Base-by-base conservation (phyloP, 2,888 invertebrate genomes). In the Tinea pellionella region DNA sequence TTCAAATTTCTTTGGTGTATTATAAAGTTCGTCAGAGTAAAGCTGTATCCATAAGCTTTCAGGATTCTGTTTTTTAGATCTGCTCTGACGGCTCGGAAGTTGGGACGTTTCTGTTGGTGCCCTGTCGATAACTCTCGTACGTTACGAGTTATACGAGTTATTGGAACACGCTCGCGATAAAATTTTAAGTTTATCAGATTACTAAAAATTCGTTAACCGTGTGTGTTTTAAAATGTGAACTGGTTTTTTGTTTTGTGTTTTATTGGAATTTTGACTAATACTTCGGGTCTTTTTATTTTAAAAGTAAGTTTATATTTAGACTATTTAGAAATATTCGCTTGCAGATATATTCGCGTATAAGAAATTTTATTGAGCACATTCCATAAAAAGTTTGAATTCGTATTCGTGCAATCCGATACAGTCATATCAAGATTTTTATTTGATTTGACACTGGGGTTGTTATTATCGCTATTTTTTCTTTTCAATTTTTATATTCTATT, bases 11-110 rank as follows among this genome's bases (percentile, higher is more conserved):
- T 32, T 9, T 32, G 1, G 8, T 9, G 9, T 9, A 32, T 57
- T 3, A 15, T 24, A 24, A 9, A 32, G 19, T n/a, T 57, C 12
- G 57, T 16, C 3, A 57, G 57, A 32, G 15, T 32, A 32, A 13
- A 55, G 55, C 19, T 19, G 15, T 32, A n/a, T 32, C 53, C 57
- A 57, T 57, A 57, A 29, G 82, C 79, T 80, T 77, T 73, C 78
- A 81, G 85, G 81, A 85, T 71, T 78, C 74, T 69, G 77, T 80
- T 83, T 84, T 85, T 85, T 80, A 86, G 86, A 86, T 82, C 81
- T 78, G 72, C 74, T 73, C 72, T 69, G 73, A 69, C 69, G 78
- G 78, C 66, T 72, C 65, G 68, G 74, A 74, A 64, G 76, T 72
- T 71, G 79, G 70, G 79, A 80, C 86, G 85, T 77, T 68, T 70